Base-by-base conservation (phyloP, 2,888 invertebrate species). In the Oegoconia quadripuncta region DNA sequence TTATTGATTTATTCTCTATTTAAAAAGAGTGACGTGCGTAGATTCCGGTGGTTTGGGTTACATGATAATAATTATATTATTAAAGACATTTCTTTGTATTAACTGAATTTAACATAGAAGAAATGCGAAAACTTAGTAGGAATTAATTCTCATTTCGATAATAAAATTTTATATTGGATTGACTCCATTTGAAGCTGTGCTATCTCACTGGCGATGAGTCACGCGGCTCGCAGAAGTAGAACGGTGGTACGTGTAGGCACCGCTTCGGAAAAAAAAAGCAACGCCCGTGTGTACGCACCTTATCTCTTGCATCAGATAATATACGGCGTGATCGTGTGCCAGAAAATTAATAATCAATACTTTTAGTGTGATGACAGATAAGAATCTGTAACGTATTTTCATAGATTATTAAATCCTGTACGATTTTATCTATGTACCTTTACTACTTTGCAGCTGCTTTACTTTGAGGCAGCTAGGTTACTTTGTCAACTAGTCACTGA, bases 261-360 rank as follows among this genome's bases (percentile, higher is more conserved):
- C 63, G 73, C 60, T 61, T 55, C 59, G 65, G 63, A 74, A 74
- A 82, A 81, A 78, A 80, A 72, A 68, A 55, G 55, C 43, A 51
- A 48, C 55, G 50, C 48, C 62, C 55, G 62, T 75, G 72, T 74
- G 69, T 71, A 72, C 74, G 65, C 71, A 65, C 75, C 73, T 82
- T 86, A 84, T 84, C 86, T 86, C 66, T 81, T 79, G 77, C 83
- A 86, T 86, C 86, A 84, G 82, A 81, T 77, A 56, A 41, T 62
- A 49, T 79, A 84, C 65, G 75, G 77, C 47, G 7, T 75, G 83
- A 39, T 59, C 14, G 13, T 12, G 42, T 44, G 41, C 42, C 37
- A 42, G 41, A 46, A 46, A 28, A 43, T 33, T 31, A 18, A 39
- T 31, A n/a, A n/a, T n/a, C n/a, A n/a, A n/a, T n/a, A n/a, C n/a